Evolutionary conservation across 1,140 invertebrate genomes (phyloP), one percentile per base, ranked within the genome.

Genomic region (Tetragnatha versicolor): DNA sequence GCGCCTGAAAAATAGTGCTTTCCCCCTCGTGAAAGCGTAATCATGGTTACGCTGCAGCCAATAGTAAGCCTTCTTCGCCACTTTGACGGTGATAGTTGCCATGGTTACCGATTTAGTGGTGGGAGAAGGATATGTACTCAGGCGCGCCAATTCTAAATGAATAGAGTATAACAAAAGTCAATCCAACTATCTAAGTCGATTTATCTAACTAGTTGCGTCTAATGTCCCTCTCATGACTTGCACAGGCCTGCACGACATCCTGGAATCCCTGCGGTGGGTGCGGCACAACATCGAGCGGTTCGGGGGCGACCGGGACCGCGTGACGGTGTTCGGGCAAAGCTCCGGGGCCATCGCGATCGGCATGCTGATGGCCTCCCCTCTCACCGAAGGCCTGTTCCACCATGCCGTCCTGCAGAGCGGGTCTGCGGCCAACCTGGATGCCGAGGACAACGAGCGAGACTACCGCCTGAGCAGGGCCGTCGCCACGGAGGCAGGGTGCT

Each of bases 301-400:
- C 78, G 86, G 85, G 3, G 85, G 85, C 2, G 82, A 86, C 61
- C 65, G 75, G n/a, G 49, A 72, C 22, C 61, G 78, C 17, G 82
- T 90, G 0, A 90, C 89, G 6, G 68, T 90, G 6, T 88, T 90
- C 80, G 89, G 89, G 9, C 84, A 86, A 81, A 84, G 83, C 55
- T 83, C 85, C 33, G 85, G 85, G 29, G 83, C 85, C 20, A 84
- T 85, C 10, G 82, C 83, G 14, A 80, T 81, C 0, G 82, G 84
- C 5, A 82, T 84, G 20, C 85, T 87, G 60, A 76, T 87, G 42
- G 80, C 86, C 61, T 86, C 86, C 6, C 85, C 85, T 20, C 25
- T 80, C 10, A 22, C 81, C 14, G 14, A 29, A 47, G 51, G 51
- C 12, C 55, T 82, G 7, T 83, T 83, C 53, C 53, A 70, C 37